A percentile compares a stretch with the other conserved stretches of the same genome.
Evolutionary conservation across 2,888 invertebrate species (phyloP).

Genomic region (Drosophila lacicola): DNA sequence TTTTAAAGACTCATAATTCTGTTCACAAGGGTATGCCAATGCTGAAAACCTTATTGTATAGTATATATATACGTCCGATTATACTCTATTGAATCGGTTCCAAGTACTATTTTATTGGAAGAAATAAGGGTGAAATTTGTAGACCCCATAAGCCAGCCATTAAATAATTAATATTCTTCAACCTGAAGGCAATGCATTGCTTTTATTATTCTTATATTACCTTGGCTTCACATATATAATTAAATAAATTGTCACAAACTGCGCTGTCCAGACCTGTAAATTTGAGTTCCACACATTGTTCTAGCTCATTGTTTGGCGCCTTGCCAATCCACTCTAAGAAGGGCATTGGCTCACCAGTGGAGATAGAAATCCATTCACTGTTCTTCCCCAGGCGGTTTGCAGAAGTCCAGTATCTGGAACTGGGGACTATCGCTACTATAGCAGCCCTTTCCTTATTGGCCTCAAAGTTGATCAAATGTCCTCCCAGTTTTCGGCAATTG

Average conservation of each 20-base stretch:
- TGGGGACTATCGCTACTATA: not conserved
- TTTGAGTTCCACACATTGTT: conserved; percentile 17
- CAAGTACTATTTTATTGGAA: too few relatives aligned
- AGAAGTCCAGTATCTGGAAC: conserved; percentile 25
- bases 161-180: too few relatives aligned
- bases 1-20: too few relatives aligned
- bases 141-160: too few relatives aligned
- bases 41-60: too few relatives aligned
- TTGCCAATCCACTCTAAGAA: conserved; percentile 15
- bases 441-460: conserved; percentile 28
- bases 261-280: conserved; percentile 2
- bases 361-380: conserved; percentile 10
- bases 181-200: too few relatives aligned
- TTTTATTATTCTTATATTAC: not conserved
- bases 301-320: conserved; percentile 11
- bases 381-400: conserved; percentile 16
- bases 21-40: too few relatives aligned
- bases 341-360: conserved; percentile 12
- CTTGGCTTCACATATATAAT: conserved; percentile 6
- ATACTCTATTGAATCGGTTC: too few relatives aligned
- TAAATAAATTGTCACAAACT: accelerated
- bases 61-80: too few relatives aligned
- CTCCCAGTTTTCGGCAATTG: conserved; percentile 39
- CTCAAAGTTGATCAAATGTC: conserved; percentile 39
- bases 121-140: too few relatives aligned